Evolutionary conservation across 2,888 invertebrate genomes (phyloP), one percentile per base, ranked within the genome.

Genomic region (Tridacna gigas): DNA sequence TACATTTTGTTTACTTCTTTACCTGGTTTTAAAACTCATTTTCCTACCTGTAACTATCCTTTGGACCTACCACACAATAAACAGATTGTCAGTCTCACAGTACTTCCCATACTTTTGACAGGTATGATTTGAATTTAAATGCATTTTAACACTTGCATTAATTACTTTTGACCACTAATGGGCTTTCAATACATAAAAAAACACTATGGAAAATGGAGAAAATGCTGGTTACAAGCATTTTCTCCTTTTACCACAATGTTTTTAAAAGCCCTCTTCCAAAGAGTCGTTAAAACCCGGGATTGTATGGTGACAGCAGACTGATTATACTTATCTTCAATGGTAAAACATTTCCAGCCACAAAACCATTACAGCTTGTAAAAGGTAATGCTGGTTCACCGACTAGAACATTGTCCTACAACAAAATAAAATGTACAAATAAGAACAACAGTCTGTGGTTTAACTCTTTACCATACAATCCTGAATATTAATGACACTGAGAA

Each of bases 261-360:
- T n/a, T 65, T 12, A 7, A 22, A n/a, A 22, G 65, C 7, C 4
- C 9, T 65, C 12, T 25, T 65, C 3, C 2, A n/a, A 4, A 65
- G 13, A 12, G n/a, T 65, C 25, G n/a, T 22, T 3, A 65, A 65
- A 22, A n/a, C 2, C 3, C 1, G 13, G 25, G 2, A 22, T 65
- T 20, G 22, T 22, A 12, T 22, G 22, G 65, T n/a, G 22, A n/a
- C 13, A 65, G 22, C 2, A 5, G 20, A 65, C 4, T n/a, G 1
- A 65, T 22, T 25, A 47, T 69, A 69, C 69, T 69, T 45, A 69
- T 69, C 69, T 69, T 69, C 12, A 69, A 45, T 47, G 69, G 69
- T n/a, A 69, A n/a, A 18, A 69, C 69, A 69, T 69, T 69, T 18
- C 69, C 69, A 45, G 45, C 45, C 0, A 69, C 69, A 45, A 69